Conservation (phyloP, 2,113 vertebrate species). For the Harpagus bidentatus region DNA sequence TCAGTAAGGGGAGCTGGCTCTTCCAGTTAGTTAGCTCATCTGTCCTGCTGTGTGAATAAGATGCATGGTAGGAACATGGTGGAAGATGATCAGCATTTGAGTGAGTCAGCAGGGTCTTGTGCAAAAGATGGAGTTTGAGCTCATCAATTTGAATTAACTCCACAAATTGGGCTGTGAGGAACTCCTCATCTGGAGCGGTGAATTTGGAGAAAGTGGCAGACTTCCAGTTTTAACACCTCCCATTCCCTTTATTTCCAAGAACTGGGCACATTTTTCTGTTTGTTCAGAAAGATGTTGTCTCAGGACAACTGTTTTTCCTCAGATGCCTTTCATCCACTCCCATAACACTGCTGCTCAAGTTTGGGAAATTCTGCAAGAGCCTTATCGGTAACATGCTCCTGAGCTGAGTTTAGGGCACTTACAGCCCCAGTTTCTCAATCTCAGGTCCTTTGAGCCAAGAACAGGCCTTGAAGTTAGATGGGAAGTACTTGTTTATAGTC, state of each 20-base stretch:
- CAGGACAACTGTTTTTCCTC: neutral
- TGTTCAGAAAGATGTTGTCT: neutral
- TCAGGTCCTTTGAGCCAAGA: neutral
- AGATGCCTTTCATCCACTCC: neutral
- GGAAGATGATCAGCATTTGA: neutral
- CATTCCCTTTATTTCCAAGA: neutral
- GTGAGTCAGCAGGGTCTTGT: neutral
- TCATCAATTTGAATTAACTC: neutral
- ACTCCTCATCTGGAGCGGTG: neutral
- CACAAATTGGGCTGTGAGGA: fast-evolving
- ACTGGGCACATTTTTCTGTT: neutral
- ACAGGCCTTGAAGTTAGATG: neutral
- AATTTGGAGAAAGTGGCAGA: neutral
- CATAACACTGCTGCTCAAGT: neutral
- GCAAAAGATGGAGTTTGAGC: neutral
- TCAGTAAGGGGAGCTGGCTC: neutral
- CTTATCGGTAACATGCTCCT: neutral
- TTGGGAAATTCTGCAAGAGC: neutral
- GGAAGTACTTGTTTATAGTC: neutral
- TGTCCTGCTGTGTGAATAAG: neutral
- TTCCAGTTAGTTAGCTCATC: neutral
- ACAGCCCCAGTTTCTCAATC: neutral
- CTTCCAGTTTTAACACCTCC: neutral
- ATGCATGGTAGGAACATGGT: neutral
- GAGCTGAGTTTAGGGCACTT: neutral